Conservation (phyloP, 37 sponge, comb jelly and placozoan genomes). For the Halisarca cf. caerulea region DNA sequence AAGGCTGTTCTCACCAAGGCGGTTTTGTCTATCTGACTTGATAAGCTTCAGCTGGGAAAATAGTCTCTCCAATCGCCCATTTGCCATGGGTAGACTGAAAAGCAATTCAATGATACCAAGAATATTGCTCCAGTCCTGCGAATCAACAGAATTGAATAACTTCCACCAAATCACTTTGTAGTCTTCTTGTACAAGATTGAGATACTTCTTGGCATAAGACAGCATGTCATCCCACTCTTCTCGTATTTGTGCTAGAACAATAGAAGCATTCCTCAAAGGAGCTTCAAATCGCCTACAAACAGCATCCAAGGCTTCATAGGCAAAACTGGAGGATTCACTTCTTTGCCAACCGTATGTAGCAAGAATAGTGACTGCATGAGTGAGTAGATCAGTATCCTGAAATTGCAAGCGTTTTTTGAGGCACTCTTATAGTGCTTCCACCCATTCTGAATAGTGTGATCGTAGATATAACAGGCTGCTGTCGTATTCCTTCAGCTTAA, state of each 20-base stretch:
- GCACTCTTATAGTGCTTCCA: conserved; percentile 39
- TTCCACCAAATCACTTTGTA: conserved; percentile 64
- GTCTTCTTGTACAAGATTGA: conserved; percentile 32
- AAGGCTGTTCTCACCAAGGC: conserved; percentile 43
- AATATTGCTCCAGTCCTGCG: conserved; percentile 53
- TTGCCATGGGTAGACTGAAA: conserved; percentile 54
- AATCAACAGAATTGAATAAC: conserved; percentile 48
- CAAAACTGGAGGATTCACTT: conserved; percentile 37
- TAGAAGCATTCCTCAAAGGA: conserved; percentile 35
- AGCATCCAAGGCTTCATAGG: conserved; percentile 34
- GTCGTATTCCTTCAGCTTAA: conserved; percentile 22
- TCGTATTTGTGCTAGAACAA: background rate
- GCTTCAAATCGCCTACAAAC: conserved; percentile 28
- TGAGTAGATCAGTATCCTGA: conserved; percentile 44
- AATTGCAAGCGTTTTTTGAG: conserved; percentile 35
- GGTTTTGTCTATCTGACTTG: conserved; percentile 43
- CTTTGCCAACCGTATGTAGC: conserved; percentile 76
- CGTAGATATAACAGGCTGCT: conserved; percentile 15
- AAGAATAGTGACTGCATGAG: conserved; percentile 51
- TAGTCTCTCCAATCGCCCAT: conserved; percentile 61
- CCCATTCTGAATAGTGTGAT: background rate
- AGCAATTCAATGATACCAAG: conserved; percentile 50
- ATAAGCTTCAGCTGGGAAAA: conserved; percentile 62
- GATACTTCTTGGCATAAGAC: conserved; percentile 42
- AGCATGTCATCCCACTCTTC: conserved; percentile 69